phyloP scores from a whole-genome alignment of 35 echinoderm and acorn worm genomes.

The Hemicentrotus pulcherrimus region DNA sequence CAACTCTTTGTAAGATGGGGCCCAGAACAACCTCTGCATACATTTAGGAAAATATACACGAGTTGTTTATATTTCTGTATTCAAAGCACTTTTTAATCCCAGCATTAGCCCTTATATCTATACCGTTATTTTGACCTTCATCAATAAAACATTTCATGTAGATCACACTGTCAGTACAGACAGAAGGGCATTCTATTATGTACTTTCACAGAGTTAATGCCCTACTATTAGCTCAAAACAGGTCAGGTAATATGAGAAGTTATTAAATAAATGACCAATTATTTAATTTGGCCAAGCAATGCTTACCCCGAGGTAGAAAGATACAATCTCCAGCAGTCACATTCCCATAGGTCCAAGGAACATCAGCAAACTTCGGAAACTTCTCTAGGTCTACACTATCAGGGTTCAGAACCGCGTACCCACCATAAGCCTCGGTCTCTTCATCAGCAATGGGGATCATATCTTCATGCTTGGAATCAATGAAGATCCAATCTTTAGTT shows the following conservation, averaged over 20 bases:
- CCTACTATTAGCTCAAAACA: too few relatives aligned
- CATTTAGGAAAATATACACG: too few relatives aligned
- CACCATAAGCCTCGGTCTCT: slow-evolving; percentile 65
- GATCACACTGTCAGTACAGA: too few relatives aligned
- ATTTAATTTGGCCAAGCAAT: not conserved
- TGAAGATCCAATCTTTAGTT: slow-evolving; percentile 93
- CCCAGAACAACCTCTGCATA: too few relatives aligned
- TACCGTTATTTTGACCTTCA: too few relatives aligned
- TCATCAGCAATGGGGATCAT: slow-evolving; percentile 85
- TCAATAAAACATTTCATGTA: too few relatives aligned
- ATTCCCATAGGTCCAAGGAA: slow-evolving; percentile 81
- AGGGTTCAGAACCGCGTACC: slow-evolving; percentile 75
- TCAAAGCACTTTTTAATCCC: too few relatives aligned
- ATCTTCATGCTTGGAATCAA: slow-evolving; percentile 74
- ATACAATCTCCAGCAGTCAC: slow-evolving; percentile 94
- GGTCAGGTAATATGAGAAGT: not conserved
- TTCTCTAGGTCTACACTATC: slow-evolving; percentile 77
- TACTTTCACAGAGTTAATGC: too few relatives aligned
- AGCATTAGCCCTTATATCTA: too few relatives aligned
- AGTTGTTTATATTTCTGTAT: too few relatives aligned
- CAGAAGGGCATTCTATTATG: too few relatives aligned
- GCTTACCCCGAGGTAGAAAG: slow-evolving; percentile 81
- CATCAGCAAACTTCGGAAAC: slow-evolving; percentile 72
- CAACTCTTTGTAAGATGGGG: too few relatives aligned
- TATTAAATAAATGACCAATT: not conserved